Percentiles rank a stretch among this genome's conserved stretches.
Conservation (phyloP, 2,113 vertebrate species). For the Taxidea taxus region DNA sequence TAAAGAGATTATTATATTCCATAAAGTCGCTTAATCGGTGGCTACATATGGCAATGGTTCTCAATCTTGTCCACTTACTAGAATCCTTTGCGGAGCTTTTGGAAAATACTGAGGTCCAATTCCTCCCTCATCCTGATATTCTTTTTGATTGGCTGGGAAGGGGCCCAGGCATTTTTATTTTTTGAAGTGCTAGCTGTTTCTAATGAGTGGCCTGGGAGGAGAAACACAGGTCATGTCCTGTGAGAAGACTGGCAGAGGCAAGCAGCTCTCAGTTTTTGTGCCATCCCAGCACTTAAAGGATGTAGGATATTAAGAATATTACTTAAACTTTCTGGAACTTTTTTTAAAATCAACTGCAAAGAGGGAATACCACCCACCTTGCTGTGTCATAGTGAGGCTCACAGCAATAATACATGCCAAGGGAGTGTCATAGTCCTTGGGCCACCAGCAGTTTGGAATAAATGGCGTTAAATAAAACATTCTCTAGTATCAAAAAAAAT, state of each 20-base stretch:
- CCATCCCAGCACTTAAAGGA: background rate
- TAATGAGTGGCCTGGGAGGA: background rate
- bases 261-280: background rate
- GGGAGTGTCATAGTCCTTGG: background rate
- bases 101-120: background rate
- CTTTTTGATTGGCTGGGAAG: background rate
- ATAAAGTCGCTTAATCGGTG: background rate
- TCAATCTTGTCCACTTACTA: background rate
- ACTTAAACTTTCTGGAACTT: background rate
- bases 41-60: background rate
- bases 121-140: background rate
- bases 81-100: background rate
- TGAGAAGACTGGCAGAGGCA: background rate
- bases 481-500: background rate
- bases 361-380: background rate
- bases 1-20: background rate
- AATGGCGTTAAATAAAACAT: background rate
- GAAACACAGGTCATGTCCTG: background rate
- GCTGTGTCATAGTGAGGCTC: background rate
- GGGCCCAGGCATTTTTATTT: background rate
- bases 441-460: background rate
- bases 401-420: background rate
- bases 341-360: background rate
- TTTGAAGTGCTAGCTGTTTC: background rate
- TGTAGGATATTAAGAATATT: background rate